Percentiles rank a stretch among this genome's conserved stretches.
These are phyloP conservation scores for Sylvilagus bachmani DNA, from an alignment of 2,113 vertebrate genomes.

Conservation along the genomic window DNA sequence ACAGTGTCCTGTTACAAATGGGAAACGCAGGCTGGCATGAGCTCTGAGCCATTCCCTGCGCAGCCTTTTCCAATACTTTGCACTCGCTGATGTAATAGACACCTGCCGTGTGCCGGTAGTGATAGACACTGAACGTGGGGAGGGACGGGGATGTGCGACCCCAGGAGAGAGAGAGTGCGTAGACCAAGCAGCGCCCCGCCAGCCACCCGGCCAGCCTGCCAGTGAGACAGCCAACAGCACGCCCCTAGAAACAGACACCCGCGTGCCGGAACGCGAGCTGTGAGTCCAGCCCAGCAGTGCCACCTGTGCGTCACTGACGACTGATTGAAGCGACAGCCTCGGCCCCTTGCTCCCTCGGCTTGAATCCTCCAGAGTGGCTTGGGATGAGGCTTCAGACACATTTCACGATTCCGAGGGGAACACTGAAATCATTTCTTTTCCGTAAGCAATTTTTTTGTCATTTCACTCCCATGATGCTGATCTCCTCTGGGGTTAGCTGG, in stretches of 20 bases:
- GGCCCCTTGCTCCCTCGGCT: not conserved
- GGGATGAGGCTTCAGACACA: not conserved
- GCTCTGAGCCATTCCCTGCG: not conserved
- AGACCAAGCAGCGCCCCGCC: not conserved
- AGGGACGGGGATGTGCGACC: not conserved
- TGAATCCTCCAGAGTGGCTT: not conserved
- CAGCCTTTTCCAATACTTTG: not conserved
- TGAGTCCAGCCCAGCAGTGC: rapidly evolving
- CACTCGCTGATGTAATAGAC: not conserved
- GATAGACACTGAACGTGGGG: no score
- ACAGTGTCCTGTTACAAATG: not conserved
- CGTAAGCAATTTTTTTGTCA: not conserved
- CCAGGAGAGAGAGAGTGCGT: rapidly evolving
- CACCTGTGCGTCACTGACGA: not conserved
- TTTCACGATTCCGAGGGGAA: not conserved
- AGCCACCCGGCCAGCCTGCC: no score
- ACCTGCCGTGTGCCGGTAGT: not conserved
- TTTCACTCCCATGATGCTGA: not conserved
- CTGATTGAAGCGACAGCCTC: not conserved
- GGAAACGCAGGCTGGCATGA: not conserved
- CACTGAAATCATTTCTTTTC: not conserved
- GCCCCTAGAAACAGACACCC: not conserved
- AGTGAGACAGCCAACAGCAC: no score
- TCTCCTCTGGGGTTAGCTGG: not conserved
- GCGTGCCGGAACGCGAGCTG: rapidly evolving